Percentiles rank a stretch among this genome's conserved stretches.
Conservation (phyloP, 2,797 vertebrate genomes). For the Sebastes vulpes region DNA sequence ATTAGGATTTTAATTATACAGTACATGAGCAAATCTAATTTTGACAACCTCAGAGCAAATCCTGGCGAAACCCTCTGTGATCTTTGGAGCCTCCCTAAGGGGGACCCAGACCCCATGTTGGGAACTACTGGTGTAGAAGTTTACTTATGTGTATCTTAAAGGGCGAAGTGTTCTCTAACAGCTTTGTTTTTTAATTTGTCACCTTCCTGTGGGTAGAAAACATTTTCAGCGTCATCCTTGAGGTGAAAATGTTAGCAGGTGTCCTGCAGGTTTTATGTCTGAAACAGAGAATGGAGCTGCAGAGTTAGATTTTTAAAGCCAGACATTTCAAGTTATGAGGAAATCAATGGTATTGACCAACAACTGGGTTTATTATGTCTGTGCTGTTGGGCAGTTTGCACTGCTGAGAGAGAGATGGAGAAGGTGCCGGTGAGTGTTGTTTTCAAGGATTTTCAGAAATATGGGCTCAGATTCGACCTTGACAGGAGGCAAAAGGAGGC, state of each 20-base stretch:
- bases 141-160: background rate
- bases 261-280: background rate
- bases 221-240: background rate
- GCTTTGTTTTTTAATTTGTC: background rate
- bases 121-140: background rate
- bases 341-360: background rate
- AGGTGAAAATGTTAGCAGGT: background rate
- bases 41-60: too few relatives aligned
- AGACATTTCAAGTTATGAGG: background rate
- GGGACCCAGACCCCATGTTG: too few relatives aligned
- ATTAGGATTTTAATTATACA: too few relatives aligned
- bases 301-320: background rate
- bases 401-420: background rate
- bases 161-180: too few relatives aligned
- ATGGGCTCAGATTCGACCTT: constrained; percentile 54
- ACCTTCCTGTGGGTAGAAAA: background rate
- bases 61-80: too few relatives aligned
- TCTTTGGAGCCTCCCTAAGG: too few relatives aligned
- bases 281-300: background rate
- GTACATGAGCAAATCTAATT: background rate
- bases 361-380: background rate
- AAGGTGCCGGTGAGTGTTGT: background rate
- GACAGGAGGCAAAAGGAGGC: constrained; percentile 8
- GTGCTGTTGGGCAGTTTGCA: background rate
- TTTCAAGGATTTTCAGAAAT: constrained; percentile 29